phyloP scores from a whole-genome alignment of 2,113 vertebrate genomes.

The Axis porcinus region DNA sequence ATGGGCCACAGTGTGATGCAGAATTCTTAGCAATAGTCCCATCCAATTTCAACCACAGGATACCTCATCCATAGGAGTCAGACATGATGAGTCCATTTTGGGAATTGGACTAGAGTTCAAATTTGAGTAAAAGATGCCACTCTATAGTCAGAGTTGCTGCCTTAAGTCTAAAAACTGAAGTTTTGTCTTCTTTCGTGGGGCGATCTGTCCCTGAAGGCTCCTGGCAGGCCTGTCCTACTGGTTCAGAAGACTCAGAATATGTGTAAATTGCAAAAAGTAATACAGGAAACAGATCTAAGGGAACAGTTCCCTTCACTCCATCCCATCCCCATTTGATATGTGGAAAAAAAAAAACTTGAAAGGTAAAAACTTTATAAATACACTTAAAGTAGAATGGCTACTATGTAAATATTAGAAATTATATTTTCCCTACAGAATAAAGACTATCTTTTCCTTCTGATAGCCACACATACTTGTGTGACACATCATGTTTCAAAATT shows the following conservation, averaged over 20 bases:
- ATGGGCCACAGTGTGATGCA: not conserved
- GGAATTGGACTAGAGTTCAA: not conserved
- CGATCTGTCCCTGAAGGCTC: not conserved
- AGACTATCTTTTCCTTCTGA: not conserved
- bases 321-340: not conserved
- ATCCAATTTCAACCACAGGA: not conserved
- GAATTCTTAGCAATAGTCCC: not conserved
- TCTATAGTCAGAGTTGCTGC: not conserved
- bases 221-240: not conserved
- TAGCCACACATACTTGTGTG: not conserved
- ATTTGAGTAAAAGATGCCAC: not conserved
- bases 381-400: not conserved
- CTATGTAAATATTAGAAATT: not conserved
- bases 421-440: not conserved
- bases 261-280: not conserved
- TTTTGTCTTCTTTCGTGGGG: not conserved
- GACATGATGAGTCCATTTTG: not conserved
- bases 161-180: not conserved
- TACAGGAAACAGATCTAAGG: not conserved
- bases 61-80: not conserved
- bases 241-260: not conserved
- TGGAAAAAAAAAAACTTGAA: not conserved
- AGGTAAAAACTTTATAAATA: not conserved
- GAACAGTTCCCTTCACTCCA: not conserved
- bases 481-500: slow-evolving; percentile 13